Evolutionary conservation across 1,140 invertebrate species (phyloP), one percentile per base, ranked within the genome.

Genomic region (Cotesia vestalis): DNA sequence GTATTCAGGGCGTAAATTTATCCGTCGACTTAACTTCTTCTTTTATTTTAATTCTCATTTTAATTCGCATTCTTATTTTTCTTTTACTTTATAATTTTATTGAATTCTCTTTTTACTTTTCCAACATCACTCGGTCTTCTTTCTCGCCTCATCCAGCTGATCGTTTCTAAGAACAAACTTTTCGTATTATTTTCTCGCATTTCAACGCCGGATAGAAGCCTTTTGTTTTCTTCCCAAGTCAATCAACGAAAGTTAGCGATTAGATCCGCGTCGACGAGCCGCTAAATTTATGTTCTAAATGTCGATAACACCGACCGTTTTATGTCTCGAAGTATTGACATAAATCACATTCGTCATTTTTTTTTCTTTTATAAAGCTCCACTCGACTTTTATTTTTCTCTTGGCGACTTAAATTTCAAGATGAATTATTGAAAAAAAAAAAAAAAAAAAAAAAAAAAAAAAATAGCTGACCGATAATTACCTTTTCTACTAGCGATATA

Each of bases 161-260:
- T 69, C 38, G 38, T 52, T 69, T 69, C 9, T 12, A n/a, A 36
- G 17, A 52, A 62, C 11, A 69, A 61, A 69, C 57, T 69, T 69
- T 69, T 69, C 38, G 27, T 46, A 69, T 69, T 69, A 69, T 69
- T 69, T 69, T 40, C 55, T 62, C 36, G 46, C 68, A 5, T 14
- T 46, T 55, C 70, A 66, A 60, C 17, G 40, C 35, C 14, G 55
- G n/a, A 60, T 14, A 1, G 46, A 4, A n/a, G 53, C 35, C 57
- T 53, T 68, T 73, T 34, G 52, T 80, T 78, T 46, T 46, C 40
- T 46, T 77, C 73, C 52, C 62, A 14, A 73, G 74, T 78, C 78
- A 78, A 76, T 81, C 73, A 75, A 5, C 6, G 55, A 79, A 81
- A 83, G 71, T 78, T 78, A 14, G 46, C 63, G 75, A 81, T 80